Evolutionary conservation across 2,888 invertebrate species (phyloP).

Genomic region (Mythimna vitellina): DNA sequence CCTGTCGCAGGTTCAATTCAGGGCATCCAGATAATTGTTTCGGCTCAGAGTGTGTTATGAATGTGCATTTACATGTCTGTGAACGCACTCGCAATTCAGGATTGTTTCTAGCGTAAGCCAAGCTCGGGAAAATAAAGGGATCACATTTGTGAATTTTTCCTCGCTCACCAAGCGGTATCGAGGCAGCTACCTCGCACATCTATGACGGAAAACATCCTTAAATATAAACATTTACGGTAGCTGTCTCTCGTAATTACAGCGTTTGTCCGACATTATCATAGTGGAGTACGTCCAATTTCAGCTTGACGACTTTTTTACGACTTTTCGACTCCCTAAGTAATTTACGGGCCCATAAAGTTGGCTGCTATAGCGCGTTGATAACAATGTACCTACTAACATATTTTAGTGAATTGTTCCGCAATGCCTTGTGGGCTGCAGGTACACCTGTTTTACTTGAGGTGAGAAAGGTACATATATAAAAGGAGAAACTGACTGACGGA

Average conservation of each 20-base stretch:
- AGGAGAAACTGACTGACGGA: no score
- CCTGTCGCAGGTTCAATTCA: no score
- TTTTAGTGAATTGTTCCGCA: constrained; percentile 59
- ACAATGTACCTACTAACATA: constrained; percentile 68
- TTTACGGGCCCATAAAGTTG: constrained; percentile 83
- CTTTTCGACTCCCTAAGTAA: constrained; percentile 84
- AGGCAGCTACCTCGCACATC: background rate
- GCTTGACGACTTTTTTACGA: constrained; percentile 89
- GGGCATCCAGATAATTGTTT: no score
- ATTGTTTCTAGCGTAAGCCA: no score
- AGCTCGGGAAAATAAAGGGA: background rate
- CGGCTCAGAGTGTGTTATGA: background rate
- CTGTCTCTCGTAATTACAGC: constrained; percentile 75
- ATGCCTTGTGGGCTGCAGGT: constrained; percentile 38
- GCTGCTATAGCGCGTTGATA: constrained; percentile 70
- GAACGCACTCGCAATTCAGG: no score
- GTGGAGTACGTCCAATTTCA: constrained; percentile 87
- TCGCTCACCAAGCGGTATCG: background rate
- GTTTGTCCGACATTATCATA: constrained; percentile 86
- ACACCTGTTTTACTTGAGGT: background rate
- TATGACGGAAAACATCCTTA: background rate
- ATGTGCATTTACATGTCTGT: background rate
- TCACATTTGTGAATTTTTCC: background rate
- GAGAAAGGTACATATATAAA: no score
- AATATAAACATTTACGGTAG: constrained; percentile 60